These are phyloP conservation scores for Drosophila setifemur DNA, from an alignment of 1,140 invertebrate genomes.

Conservation along the genomic window DNA sequence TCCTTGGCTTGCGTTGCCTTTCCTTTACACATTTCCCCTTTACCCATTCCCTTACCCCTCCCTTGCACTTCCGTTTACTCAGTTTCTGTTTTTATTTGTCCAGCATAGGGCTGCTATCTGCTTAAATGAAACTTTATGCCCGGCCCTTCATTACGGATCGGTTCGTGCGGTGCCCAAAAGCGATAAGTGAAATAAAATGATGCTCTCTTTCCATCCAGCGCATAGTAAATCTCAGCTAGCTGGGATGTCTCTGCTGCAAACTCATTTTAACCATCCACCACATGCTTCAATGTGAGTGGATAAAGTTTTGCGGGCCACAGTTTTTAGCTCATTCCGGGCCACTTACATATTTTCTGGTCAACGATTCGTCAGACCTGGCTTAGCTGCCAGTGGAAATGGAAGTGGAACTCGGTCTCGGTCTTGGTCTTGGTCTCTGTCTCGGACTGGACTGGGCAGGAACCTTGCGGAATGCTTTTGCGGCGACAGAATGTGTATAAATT, in stretches of 20 bases:
- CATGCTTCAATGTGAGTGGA: conserved; percentile 29
- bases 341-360: conserved; percentile 41
- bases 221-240: conserved; percentile 24
- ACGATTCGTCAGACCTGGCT: conserved; percentile 36
- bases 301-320: conserved; percentile 34
- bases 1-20: too few relatives aligned
- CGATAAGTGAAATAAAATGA: conserved; percentile 75
- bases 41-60: too few relatives aligned
- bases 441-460: neutral
- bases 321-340: conserved; percentile 36
- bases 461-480: conserved; percentile 41
- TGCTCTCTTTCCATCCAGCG: neutral
- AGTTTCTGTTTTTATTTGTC: conserved; percentile 16
- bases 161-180: conserved; percentile 55
- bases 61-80: too few relatives aligned
- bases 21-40: too few relatives aligned
- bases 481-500: conserved; percentile 66
- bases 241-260: conserved; percentile 8
- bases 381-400: neutral
- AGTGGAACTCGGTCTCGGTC: neutral
- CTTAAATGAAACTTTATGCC: conserved; percentile 72
- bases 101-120: conserved; percentile 25
- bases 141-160: conserved; percentile 59
- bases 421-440: neutral
- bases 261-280: conserved; percentile 27